These are phyloP conservation scores for Hylomyscus alleni DNA, from an alignment of 2,797 vertebrate species.

Conservation along the genomic window DNA sequence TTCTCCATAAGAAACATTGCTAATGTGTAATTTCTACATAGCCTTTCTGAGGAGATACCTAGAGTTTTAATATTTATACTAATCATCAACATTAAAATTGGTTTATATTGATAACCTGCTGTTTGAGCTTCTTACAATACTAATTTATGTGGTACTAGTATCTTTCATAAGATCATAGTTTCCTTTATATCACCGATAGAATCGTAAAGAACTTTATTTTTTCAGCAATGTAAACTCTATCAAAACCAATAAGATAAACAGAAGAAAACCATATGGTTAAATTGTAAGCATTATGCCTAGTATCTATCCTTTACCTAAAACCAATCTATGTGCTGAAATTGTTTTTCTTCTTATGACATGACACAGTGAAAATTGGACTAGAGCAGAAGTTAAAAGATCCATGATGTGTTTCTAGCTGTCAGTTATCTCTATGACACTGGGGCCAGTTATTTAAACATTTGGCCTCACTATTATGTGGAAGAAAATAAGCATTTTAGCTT, in stretches of 20 bases:
- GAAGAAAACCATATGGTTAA: constrained; percentile 5
- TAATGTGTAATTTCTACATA: constrained; percentile 43
- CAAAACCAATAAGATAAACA: constrained; percentile 30
- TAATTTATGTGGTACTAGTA: constrained; percentile 47
- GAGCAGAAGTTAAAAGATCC: constrained; percentile 11
- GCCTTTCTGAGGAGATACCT: not conserved
- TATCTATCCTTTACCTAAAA: constrained; percentile 22
- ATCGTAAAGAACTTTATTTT: constrained; percentile 50
- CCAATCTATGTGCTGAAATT: constrained; percentile 34
- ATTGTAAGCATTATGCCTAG: constrained; percentile 32
- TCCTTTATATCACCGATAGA: not conserved
- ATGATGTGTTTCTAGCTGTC: not conserved
- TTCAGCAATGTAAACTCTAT: constrained; percentile 28
- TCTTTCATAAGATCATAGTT: constrained; percentile 19
- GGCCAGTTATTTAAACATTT: constrained; percentile 32
- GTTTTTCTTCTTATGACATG: constrained; percentile 38
- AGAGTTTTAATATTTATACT: constrained; percentile 35
- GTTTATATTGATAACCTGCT: constrained; percentile 58
- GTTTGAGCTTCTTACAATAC: constrained; percentile 42
- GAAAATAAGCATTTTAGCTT: constrained; percentile 58
- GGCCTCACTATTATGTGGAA: not conserved
- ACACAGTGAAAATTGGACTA: constrained; percentile 43
- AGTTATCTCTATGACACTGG: constrained; percentile 41
- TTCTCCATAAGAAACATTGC: constrained; percentile 25
- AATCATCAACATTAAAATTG: constrained; percentile 52